Evolutionary conservation across 2,888 invertebrate species (phyloP).

Genomic region (Thecocarcelia acutangulata): DNA sequence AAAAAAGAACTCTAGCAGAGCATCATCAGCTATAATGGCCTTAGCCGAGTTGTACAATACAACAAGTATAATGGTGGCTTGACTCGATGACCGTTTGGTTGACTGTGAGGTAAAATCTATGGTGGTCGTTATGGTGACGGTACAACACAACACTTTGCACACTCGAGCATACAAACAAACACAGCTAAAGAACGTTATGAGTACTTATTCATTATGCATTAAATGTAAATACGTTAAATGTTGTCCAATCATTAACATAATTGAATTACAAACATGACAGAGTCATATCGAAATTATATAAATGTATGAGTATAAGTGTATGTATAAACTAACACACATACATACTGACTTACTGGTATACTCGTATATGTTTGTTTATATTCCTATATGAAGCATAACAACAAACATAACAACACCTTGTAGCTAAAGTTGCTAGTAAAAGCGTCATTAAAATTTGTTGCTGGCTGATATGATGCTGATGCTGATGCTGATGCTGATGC

Average conservation of each 20-base stretch:
- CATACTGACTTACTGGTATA: too few species aligned
- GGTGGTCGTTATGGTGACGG: neutral
- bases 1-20: slow-evolving; percentile 4
- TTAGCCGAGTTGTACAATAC: slow-evolving; percentile 13
- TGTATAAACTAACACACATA: neutral
- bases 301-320: slow-evolving; percentile 1
- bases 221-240: slow-evolving; percentile 81
- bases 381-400: slow-evolving; percentile 8
- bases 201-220: slow-evolving; percentile 80
- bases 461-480: slow-evolving; percentile 43
- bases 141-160: neutral
- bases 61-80: slow-evolving; percentile 29
- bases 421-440: slow-evolving; percentile 48
- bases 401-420: slow-evolving; percentile 18
- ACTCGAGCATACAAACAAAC: neutral
- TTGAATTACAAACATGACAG: slow-evolving; percentile 80
- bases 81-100: slow-evolving; percentile 51
- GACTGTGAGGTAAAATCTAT: neutral
- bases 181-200: slow-evolving; percentile 65
- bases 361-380: slow-evolving; percentile 26
- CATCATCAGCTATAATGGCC: slow-evolving; percentile 25
- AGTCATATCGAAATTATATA: slow-evolving; percentile 58
- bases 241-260: slow-evolving; percentile 81
- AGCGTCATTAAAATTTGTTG: slow-evolving; percentile 64
- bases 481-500: slow-evolving; percentile 27